A percentile compares a stretch with the other conserved stretches of the same genome.
Conservation (phyloP, 2,113 vertebrate species). For the Himantopus leucocephalus region DNA sequence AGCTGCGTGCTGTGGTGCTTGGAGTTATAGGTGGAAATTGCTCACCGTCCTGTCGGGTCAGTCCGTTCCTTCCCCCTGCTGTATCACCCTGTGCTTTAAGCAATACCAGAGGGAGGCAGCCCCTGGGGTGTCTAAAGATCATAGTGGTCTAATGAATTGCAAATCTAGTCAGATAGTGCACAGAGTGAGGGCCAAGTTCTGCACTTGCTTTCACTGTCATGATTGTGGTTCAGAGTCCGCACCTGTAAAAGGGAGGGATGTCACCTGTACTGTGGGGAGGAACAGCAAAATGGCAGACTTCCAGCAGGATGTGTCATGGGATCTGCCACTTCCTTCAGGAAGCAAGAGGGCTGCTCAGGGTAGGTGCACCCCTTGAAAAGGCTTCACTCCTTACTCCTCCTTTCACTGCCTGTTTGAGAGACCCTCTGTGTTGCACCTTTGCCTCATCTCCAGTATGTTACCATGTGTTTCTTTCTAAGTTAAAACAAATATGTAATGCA, state of each 20-base stretch:
- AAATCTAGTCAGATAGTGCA: background rate
- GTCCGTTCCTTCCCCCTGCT: fast-evolving
- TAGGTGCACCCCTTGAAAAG: background rate
- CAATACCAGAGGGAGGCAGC: background rate
- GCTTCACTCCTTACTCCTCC: fast-evolving
- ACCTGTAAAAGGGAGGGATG: background rate
- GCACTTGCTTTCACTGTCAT: fast-evolving
- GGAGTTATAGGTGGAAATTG: background rate
- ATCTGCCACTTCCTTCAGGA: background rate
- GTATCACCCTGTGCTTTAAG: no score
- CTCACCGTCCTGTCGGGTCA: background rate
- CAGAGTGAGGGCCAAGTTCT: background rate
- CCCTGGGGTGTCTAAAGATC: background rate
- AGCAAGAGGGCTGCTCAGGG: background rate
- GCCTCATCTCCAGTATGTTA: background rate
- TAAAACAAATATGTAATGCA: background rate
- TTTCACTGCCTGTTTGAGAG: background rate
- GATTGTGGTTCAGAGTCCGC: background rate
- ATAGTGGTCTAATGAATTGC: background rate
- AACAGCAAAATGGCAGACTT: background rate
- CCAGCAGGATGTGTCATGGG: fast-evolving
- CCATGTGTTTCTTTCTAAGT: background rate
- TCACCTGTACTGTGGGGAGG: background rate
- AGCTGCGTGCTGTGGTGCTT: background rate
- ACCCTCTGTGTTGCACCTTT: background rate